A percentile compares a stretch with the other conserved stretches of the same genome.
Conservation (phyloP, 2,888 invertebrate genomes). For the Latrodectus hesperus region DNA sequence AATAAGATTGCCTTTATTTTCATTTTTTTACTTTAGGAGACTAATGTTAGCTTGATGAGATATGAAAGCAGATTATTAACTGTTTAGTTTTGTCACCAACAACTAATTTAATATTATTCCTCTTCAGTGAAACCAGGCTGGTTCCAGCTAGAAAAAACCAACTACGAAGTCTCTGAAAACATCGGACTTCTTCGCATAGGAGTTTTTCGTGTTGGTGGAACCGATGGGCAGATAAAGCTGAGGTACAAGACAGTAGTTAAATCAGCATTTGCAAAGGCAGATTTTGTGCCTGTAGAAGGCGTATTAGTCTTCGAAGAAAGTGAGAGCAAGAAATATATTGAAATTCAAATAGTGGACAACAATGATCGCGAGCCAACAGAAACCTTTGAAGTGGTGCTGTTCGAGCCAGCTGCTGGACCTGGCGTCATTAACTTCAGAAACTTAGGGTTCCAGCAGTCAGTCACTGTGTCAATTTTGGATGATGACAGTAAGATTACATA, state of each 20-base stretch:
- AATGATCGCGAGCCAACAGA: slow-evolving; percentile 80
- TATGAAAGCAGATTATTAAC: no score
- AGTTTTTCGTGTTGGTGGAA: slow-evolving; percentile 4
- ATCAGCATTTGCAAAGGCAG: slow-evolving; percentile 77
- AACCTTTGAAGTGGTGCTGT: slow-evolving; percentile 75
- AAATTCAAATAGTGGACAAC: slow-evolving; percentile 78
- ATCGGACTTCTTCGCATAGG: neutral
- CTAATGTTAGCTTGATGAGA: no score
- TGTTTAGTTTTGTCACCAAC: no score
- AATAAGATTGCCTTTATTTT: no score
- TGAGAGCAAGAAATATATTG: slow-evolving; percentile 77
- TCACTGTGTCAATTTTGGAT: slow-evolving; percentile 6
- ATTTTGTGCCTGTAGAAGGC: slow-evolving; percentile 78
- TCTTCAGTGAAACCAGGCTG: slow-evolving; percentile 32
- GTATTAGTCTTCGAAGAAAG: slow-evolving; percentile 77
- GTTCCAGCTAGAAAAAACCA: neutral
- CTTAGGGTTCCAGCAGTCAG: neutral
- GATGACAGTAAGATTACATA: slow-evolving; percentile 24
- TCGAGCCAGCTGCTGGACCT: slow-evolving; percentile 71
- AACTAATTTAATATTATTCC: neutral
- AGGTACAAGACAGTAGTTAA: slow-evolving; percentile 77
- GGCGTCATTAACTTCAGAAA: slow-evolving; percentile 67
- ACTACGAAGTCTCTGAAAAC: slow-evolving; percentile 3
- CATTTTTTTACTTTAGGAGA: no score
- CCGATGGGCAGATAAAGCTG: slow-evolving; percentile 12